phyloP scores from a whole-genome alignment of 2,797 vertebrate genomes.

The Chelonia mydas region DNA sequence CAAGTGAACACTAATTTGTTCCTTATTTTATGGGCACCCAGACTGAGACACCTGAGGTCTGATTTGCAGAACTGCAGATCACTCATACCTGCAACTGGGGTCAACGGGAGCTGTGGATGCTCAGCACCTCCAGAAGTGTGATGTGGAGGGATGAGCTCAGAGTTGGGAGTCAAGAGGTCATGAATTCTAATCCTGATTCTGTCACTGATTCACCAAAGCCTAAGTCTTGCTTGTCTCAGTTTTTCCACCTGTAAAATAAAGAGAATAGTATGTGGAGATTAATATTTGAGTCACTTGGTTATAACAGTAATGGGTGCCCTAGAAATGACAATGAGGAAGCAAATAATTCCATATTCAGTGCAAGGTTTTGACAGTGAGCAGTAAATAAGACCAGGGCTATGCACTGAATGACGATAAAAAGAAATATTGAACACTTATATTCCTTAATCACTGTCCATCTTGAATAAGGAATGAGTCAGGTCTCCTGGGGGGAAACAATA shows the following conservation, averaged over 20 bases:
- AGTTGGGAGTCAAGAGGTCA: neutral
- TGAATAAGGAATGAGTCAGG: neutral
- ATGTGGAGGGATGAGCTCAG: neutral
- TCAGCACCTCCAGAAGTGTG: neutral
- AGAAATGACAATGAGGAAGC: neutral
- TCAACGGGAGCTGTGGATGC: neutral
- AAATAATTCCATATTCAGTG: neutral
- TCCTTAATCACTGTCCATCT: neutral
- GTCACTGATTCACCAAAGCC: neutral
- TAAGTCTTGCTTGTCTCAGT: neutral
- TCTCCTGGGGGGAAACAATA: neutral
- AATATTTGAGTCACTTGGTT: neutral
- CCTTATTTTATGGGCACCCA: neutral
- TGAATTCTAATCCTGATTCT: neutral
- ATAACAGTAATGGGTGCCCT: neutral
- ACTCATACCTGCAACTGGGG: rapidly evolving
- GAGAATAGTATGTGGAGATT: neutral
- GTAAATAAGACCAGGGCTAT: too few species aligned
- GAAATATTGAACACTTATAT: neutral
- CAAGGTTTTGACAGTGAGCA: neutral
- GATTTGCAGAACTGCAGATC: neutral
- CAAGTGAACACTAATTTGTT: neutral
- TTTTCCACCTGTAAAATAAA: neutral
- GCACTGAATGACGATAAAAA: neutral
- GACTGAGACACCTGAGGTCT: neutral